phyloP scores from a whole-genome alignment of 2,888 invertebrate species.

The Latrodectus hesperus region DNA sequence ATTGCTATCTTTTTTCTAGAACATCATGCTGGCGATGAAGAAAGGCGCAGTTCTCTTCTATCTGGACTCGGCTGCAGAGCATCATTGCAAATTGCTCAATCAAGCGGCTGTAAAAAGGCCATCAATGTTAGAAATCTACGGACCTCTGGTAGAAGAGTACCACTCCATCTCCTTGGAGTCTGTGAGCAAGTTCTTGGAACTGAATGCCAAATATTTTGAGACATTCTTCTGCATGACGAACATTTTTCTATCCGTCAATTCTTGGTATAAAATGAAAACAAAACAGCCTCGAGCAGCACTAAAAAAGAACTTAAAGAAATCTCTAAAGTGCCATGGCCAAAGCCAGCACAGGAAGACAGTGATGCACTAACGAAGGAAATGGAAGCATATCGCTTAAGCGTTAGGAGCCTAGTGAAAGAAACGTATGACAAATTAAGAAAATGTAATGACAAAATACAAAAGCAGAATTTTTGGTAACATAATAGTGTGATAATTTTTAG shows the following conservation, averaged over 20 bases:
- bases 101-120: background rate
- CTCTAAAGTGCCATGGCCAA: background rate
- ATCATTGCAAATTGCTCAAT: background rate
- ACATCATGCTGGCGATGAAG: background rate
- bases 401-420: background rate
- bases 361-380: background rate
- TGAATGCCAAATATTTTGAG: background rate
- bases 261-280: background rate
- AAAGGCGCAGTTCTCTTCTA: background rate
- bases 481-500: too few species aligned
- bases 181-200: background rate
- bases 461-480: too few species aligned
- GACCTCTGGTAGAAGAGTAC: background rate
- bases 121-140: background rate
- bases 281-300: background rate
- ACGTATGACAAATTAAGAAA: background rate
- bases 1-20: background rate
- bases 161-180: constrained; percentile 10
- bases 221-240: background rate
- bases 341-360: background rate
- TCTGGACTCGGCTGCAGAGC: background rate
- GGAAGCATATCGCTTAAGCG: background rate
- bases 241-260: background rate
- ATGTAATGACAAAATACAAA: too few species aligned
- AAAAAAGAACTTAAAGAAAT: background rate